These are phyloP conservation scores for Lithophane ornitopus DNA, from an alignment of 2,888 invertebrate genomes.

Conservation along the genomic window DNA sequence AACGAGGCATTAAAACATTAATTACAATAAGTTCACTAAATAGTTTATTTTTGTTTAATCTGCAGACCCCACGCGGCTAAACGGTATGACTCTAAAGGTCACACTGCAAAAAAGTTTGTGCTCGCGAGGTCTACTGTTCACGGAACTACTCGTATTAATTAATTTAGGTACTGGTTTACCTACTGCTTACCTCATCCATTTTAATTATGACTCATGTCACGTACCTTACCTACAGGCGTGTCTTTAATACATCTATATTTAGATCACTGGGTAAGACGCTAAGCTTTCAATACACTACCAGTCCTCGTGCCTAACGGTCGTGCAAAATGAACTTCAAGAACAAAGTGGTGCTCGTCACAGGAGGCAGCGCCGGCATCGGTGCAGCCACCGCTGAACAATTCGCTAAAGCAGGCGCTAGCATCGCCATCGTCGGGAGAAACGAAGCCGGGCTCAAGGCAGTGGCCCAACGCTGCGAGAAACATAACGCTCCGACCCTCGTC, in stretches of 20 bases:
- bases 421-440: constrained; percentile 71
- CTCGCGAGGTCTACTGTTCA: too few species aligned
- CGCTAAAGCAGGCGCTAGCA: constrained; percentile 67
- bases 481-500: constrained; percentile 58
- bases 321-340: constrained; percentile 68
- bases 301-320: constrained; percentile 1
- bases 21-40: too few species aligned
- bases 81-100: too few species aligned
- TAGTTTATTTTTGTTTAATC: too few species aligned
- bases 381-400: constrained; percentile 68
- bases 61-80: too few species aligned
- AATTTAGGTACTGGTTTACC: too few species aligned
- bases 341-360: constrained; percentile 74
- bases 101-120: too few species aligned
- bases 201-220: constrained; percentile 5
- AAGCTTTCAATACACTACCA: constrained; percentile 18
- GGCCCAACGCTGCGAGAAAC: constrained; percentile 53
- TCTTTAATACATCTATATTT: constrained; percentile 2
- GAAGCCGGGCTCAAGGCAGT: constrained; percentile 64
- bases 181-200: constrained; percentile 10
- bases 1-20: too few species aligned
- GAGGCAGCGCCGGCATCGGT: constrained; percentile 72
- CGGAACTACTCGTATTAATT: too few species aligned
- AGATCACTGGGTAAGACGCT: background rate
- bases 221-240: background rate